These are phyloP conservation scores for Odontocerum albicorne DNA, from an alignment of 2,888 invertebrate species.

Conservation along the genomic window DNA sequence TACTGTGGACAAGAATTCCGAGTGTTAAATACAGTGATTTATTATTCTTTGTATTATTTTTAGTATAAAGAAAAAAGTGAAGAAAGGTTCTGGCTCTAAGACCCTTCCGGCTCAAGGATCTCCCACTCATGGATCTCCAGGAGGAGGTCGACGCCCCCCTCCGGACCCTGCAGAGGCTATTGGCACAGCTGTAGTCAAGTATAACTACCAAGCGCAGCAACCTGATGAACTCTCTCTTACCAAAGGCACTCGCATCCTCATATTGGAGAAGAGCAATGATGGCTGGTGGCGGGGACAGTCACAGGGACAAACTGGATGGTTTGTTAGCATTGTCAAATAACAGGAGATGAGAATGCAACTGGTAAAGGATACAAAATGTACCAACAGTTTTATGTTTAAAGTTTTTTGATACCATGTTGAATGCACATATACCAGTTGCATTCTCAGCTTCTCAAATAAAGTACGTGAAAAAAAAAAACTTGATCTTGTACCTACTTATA, in stretches of 20 bases:
- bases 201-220: constrained; percentile 93
- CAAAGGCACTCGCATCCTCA: constrained; percentile 92
- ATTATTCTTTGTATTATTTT: constrained; percentile 37
- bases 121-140: constrained; percentile 75
- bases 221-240: constrained; percentile 92
- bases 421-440: too few species aligned
- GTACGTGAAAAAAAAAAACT: too few species aligned
- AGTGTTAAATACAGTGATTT: not conserved
- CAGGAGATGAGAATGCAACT: too few species aligned
- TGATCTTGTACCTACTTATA: too few species aligned
- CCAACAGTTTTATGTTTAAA: too few species aligned
- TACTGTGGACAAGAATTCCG: too few species aligned
- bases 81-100: constrained; percentile 81
- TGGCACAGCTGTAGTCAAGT: constrained; percentile 90
- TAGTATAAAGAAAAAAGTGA: constrained; percentile 86
- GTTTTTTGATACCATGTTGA: too few species aligned
- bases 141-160: constrained; percentile 69
- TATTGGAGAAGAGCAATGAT: constrained; percentile 97
- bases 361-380: too few species aligned
- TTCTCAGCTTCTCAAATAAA: too few species aligned
- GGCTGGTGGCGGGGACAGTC: constrained; percentile 98
- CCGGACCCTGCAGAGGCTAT: constrained; percentile 87
- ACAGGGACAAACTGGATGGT: constrained; percentile 60
- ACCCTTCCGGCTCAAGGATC: constrained; percentile 84
- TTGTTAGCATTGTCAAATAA: too few species aligned